phyloP scores from a whole-genome alignment of 2,888 invertebrate genomes.

The Amphipyra tragopoginis region DNA sequence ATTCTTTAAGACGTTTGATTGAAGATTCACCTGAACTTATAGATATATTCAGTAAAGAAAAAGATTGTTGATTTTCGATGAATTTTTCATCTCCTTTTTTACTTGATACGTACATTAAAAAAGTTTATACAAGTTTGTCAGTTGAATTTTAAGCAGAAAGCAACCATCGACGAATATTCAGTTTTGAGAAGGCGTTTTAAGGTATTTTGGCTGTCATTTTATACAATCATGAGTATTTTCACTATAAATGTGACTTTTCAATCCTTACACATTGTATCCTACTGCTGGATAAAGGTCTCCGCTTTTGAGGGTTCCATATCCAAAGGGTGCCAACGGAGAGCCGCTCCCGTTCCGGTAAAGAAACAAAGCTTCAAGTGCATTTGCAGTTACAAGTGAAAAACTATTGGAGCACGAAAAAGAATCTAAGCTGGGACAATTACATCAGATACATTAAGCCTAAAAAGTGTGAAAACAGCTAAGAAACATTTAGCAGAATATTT shows the following conservation, averaged over 20 bases:
- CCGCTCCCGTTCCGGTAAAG: background rate
- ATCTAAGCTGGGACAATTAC: slow-evolving; percentile 80
- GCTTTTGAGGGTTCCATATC: too few relatives aligned
- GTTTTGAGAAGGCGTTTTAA: too few relatives aligned
- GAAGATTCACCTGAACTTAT: slow-evolving; percentile 63
- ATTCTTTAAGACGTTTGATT: slow-evolving; percentile 69
- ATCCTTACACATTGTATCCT: too few relatives aligned
- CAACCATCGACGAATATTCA: too few relatives aligned
- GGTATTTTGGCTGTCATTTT: too few relatives aligned
- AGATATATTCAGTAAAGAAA: slow-evolving; percentile 70
- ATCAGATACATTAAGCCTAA: slow-evolving; percentile 69
- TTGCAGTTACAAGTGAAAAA: background rate
- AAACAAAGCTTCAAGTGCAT: background rate
- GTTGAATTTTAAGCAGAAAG: too few relatives aligned
- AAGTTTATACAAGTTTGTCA: too few relatives aligned
- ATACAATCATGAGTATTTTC: too few relatives aligned
- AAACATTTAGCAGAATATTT: slow-evolving; percentile 77
- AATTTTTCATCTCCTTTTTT: background rate
- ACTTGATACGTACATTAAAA: too few relatives aligned
- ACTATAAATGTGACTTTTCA: too few relatives aligned
- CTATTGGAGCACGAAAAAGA: slow-evolving; percentile 71
- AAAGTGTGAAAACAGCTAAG: slow-evolving; percentile 72
- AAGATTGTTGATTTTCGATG: slow-evolving; percentile 56
- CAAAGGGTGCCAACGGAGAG: too few relatives aligned
- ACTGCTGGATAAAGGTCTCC: too few relatives aligned